Conservation (phyloP, 2,797 vertebrate genomes). For the Acanthornis magna region DNA sequence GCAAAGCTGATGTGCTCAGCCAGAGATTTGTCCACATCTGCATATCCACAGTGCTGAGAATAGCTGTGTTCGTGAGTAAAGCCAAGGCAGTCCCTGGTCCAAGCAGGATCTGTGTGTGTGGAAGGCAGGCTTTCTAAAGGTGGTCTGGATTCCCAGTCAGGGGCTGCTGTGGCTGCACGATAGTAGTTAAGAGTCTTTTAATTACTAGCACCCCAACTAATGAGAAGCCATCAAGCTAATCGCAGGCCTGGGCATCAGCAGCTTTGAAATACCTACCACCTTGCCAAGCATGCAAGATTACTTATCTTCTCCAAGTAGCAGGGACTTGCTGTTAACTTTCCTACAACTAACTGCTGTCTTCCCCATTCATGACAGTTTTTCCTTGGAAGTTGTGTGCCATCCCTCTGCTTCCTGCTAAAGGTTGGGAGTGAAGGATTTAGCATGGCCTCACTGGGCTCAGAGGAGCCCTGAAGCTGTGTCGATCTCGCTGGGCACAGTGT, state of each 20-base stretch:
- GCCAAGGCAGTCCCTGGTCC: not conserved
- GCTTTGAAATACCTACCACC: not conserved
- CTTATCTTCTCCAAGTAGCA: not conserved
- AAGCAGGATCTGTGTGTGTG: not conserved
- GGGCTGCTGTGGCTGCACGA: not conserved
- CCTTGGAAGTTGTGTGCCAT: not conserved
- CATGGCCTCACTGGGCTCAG: not conserved
- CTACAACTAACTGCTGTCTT: not conserved
- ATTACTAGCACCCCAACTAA: not conserved
- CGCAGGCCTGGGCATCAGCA: not conserved
- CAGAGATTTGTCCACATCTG: not conserved
- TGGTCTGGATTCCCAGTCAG: not conserved
- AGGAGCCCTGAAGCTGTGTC: not conserved
- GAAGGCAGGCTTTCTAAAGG: not conserved
- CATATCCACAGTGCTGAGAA: not conserved
- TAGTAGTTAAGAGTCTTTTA: not conserved
- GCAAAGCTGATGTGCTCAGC: not conserved
- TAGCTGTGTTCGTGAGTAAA: not conserved
- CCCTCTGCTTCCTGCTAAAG: not conserved
- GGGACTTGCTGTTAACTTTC: not conserved
- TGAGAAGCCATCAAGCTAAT: not conserved
- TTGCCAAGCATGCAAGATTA: not conserved
- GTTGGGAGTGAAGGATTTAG: not conserved
- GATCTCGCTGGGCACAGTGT: not conserved
- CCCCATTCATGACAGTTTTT: not conserved